phyloP scores from a whole-genome alignment of 1,140 invertebrate species.

The Aphis gossypii region DNA sequence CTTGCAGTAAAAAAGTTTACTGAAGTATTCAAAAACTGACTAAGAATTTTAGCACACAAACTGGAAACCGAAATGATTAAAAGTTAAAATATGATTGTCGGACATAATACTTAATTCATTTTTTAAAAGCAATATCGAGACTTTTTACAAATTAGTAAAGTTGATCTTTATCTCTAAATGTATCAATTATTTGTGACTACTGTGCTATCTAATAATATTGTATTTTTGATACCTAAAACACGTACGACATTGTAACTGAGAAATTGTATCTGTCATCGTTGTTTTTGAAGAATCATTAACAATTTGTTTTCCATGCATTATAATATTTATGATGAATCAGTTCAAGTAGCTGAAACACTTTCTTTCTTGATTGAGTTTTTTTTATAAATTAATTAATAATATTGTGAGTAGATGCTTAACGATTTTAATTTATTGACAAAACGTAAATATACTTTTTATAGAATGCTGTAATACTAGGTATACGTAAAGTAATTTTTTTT shows the following conservation, averaged over 20 bases:
- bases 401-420: not conserved
- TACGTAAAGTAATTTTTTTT: not conserved
- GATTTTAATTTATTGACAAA: not conserved
- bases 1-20: not conserved
- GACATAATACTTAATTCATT: not conserved
- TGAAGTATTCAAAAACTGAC: not conserved
- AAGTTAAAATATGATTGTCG: not conserved
- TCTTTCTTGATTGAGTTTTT: not conserved
- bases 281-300: not conserved
- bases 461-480: too few species aligned
- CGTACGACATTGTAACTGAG: not conserved
- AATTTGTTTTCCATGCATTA: not conserved
- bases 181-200: too few species aligned
- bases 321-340: not conserved
- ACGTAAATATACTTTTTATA: not conserved
- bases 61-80: not conserved
- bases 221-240: not conserved
- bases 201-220: too few species aligned
- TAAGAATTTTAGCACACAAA: not conserved
- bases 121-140: not conserved
- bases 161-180: not conserved
- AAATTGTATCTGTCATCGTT: not conserved
- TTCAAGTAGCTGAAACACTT: not conserved
- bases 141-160: not conserved
- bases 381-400: not conserved